Conservation (phyloP, 2,888 invertebrate species). For the Yponomeuta sedellus region DNA sequence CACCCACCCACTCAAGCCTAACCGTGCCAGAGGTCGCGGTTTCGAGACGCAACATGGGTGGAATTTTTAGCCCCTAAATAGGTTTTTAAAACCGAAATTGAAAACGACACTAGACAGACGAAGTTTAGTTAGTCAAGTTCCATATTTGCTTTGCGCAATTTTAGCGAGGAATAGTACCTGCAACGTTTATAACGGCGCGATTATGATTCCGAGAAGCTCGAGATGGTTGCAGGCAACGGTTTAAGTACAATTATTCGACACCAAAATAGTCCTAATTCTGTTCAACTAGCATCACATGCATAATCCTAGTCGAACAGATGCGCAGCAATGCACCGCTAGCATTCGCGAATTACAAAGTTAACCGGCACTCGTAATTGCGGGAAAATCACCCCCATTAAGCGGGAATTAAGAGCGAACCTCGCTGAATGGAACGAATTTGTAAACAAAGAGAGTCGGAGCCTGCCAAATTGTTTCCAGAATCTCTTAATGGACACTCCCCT, state of each 20-base stretch:
- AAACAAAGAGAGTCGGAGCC: slow-evolving; percentile 20
- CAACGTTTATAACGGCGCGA: neutral
- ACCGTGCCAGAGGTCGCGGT: too few relatives aligned
- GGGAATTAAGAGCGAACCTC: neutral
- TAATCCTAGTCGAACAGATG: slow-evolving; percentile 6
- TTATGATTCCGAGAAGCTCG: neutral
- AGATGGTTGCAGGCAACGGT: neutral
- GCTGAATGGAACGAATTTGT: slow-evolving; percentile 9
- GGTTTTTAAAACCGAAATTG: too few relatives aligned
- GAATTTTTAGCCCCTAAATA: too few relatives aligned
- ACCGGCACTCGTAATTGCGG: neutral
- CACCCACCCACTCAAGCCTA: too few relatives aligned
- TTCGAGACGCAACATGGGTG: too few relatives aligned
- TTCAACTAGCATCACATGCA: neutral
- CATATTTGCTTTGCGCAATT: neutral
- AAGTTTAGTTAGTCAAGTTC: neutral
- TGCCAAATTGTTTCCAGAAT: slow-evolving; percentile 46
- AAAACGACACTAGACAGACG: too few relatives aligned
- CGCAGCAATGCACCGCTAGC: slow-evolving; percentile 4
- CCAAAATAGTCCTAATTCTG: neutral
- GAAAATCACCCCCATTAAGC: neutral
- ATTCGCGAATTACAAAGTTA: neutral
- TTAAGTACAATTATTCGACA: neutral
- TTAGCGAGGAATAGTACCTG: neutral
- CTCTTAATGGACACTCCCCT: slow-evolving; percentile 36